These are phyloP conservation scores for Dipus sagitta DNA, from an alignment of 2,797 vertebrate genomes.

Conservation along the genomic window DNA sequence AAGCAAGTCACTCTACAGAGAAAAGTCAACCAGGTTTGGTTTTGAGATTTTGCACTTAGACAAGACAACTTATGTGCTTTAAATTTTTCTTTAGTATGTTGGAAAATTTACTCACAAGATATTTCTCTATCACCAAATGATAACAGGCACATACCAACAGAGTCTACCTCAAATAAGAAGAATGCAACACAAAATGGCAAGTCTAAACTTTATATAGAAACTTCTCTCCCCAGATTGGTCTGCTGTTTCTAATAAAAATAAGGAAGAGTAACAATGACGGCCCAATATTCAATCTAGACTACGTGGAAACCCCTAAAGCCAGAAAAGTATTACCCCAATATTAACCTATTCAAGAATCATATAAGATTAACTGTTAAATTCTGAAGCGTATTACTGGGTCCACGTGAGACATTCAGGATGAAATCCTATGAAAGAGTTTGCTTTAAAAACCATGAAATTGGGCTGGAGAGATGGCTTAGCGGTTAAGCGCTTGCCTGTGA, in stretches of 20 bases:
- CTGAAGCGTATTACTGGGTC: not conserved
- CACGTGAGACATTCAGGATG: not conserved
- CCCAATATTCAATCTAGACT: not conserved
- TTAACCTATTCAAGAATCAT: not conserved
- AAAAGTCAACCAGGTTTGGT: constrained; percentile 15
- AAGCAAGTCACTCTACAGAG: not conserved
- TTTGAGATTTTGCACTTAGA: constrained; percentile 6
- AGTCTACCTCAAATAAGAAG: not conserved
- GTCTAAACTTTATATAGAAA: not conserved
- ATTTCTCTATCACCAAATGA: not conserved
- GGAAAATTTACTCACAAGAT: not conserved
- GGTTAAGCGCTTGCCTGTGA: too few species aligned
- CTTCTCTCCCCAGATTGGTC: not conserved
- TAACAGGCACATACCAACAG: not conserved
- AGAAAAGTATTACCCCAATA: not conserved
- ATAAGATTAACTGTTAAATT: constrained; percentile 4
- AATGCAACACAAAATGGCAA: not conserved
- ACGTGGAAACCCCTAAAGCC: not conserved
- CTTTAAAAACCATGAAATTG: not conserved
- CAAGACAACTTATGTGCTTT: not conserved
- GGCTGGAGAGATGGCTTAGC: too few species aligned
- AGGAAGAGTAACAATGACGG: not conserved
- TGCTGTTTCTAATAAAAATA: not conserved
- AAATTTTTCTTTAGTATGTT: not conserved
- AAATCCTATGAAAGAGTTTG: not conserved